phyloP scores from a whole-genome alignment of 37 sponge, comb jelly and placozoan species.

The Aplysina aerophoba region DNA sequence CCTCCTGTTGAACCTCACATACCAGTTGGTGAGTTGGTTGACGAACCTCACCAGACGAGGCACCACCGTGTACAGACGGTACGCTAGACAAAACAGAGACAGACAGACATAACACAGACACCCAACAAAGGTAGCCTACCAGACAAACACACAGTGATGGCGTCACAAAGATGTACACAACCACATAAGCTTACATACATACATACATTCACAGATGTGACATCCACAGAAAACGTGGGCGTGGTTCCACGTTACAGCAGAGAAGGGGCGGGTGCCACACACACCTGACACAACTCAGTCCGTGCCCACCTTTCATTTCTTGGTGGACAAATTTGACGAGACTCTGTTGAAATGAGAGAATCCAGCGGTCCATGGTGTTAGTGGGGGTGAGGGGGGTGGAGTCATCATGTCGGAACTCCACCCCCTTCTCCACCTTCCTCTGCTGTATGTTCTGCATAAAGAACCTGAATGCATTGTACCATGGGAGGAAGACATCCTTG shows the following conservation, averaged over 20 bases:
- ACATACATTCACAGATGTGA: neutral
- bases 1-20: slow-evolving; percentile 93
- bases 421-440: slow-evolving; percentile 79
- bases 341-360: slow-evolving; percentile 87
- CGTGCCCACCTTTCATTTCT: slow-evolving; percentile 83
- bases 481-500: slow-evolving; percentile 98
- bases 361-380: slow-evolving; percentile 97
- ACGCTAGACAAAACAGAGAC: slow-evolving; percentile 51
- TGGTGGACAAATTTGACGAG: slow-evolving; percentile 85
- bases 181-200: no score
- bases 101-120: neutral
- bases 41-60: slow-evolving; percentile 91
- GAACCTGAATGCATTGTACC: slow-evolving; percentile 99
- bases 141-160: no score
- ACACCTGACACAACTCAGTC: neutral
- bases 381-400: slow-evolving; percentile 40
- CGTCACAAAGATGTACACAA: no score
- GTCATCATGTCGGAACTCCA: slow-evolving; percentile 64
- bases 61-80: slow-evolving; percentile 94
- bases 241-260: no score
- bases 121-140: no score
- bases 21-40: slow-evolving; percentile 98
- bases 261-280: no score
- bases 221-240: no score
- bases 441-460: slow-evolving; percentile 90